Evolutionary conservation across 2,888 invertebrate genomes (phyloP).

Genomic region (Drosophila subsilvestris): DNA sequence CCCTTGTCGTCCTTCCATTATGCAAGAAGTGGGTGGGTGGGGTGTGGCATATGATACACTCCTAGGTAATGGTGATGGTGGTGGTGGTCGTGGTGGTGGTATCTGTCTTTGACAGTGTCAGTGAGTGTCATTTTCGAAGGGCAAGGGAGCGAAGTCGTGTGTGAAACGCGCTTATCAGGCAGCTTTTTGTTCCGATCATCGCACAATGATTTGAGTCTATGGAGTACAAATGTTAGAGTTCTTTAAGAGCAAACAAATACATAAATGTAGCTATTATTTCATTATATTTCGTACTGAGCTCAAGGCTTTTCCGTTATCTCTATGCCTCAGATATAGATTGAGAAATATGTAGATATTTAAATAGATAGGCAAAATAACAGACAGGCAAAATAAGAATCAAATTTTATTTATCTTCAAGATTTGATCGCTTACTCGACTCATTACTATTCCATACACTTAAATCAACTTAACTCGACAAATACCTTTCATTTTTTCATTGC

Average conservation of each 20-base stretch:
- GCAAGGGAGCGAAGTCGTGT: slow-evolving; percentile 8
- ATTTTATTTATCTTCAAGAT: background rate
- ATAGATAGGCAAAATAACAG: too few species aligned
- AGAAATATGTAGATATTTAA: too few species aligned
- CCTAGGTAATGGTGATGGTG: slow-evolving; percentile 6
- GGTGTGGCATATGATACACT: slow-evolving; percentile 2
- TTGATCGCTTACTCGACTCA: too few species aligned
- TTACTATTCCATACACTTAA: background rate
- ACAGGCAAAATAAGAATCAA: background rate
- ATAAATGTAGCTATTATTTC: too few species aligned
- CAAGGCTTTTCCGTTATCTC: too few species aligned
- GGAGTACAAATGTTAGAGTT: background rate
- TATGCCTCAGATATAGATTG: too few species aligned
- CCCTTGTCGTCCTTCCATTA: slow-evolving; percentile 27
- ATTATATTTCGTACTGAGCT: too few species aligned
- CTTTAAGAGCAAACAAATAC: background rate
- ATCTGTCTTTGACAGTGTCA: slow-evolving; percentile 21
- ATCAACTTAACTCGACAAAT: background rate
- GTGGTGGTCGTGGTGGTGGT: slow-evolving; percentile 16
- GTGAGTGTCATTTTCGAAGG: background rate
- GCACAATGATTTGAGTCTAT: background rate
- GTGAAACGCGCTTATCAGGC: slow-evolving; percentile 38
- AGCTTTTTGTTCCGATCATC: slow-evolving; percentile 22
- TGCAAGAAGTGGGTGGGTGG: background rate
- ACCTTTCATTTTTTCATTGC: slow-evolving; percentile 44